phyloP scores from a whole-genome alignment of 2,113 vertebrate species.

The Myotis yumanensis region DNA sequence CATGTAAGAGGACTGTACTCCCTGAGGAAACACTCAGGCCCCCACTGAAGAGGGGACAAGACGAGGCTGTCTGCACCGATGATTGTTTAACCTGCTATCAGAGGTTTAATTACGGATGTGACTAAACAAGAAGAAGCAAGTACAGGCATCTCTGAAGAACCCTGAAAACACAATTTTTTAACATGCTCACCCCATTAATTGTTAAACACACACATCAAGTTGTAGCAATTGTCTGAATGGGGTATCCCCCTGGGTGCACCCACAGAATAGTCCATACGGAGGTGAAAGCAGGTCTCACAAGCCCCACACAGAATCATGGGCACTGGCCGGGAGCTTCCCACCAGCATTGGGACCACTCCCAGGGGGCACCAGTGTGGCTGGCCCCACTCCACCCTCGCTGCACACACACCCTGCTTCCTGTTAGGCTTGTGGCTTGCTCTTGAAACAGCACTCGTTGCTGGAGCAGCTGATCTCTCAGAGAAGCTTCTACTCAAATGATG shows the following conservation, averaged over 20 bases:
- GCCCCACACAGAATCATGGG: not conserved
- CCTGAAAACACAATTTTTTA: not conserved
- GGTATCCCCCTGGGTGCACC: not conserved
- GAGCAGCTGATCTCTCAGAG: not conserved
- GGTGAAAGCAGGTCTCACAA: not conserved
- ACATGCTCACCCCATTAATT: not conserved
- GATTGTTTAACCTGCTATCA: not conserved
- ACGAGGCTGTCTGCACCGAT: not conserved
- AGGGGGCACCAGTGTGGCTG: no score
- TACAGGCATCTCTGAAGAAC: not conserved
- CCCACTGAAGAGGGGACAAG: not conserved
- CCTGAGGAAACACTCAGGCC: not conserved
- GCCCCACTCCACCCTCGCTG: not conserved
- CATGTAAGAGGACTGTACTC: not conserved
- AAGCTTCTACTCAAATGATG: not conserved
- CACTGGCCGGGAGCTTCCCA: not conserved
- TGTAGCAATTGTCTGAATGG: not conserved
- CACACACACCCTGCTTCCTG: not conserved
- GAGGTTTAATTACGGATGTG: not conserved
- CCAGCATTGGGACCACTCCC: not conserved
- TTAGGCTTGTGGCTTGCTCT: not conserved
- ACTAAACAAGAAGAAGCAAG: not conserved
- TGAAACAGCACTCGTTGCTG: not conserved
- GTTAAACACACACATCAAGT: not conserved
- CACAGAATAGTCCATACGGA: not conserved